Percentiles rank a stretch among this genome's conserved stretches.
phyloP scores from a whole-genome alignment of 1,140 invertebrate genomes.

The Homarus americanus region DNA sequence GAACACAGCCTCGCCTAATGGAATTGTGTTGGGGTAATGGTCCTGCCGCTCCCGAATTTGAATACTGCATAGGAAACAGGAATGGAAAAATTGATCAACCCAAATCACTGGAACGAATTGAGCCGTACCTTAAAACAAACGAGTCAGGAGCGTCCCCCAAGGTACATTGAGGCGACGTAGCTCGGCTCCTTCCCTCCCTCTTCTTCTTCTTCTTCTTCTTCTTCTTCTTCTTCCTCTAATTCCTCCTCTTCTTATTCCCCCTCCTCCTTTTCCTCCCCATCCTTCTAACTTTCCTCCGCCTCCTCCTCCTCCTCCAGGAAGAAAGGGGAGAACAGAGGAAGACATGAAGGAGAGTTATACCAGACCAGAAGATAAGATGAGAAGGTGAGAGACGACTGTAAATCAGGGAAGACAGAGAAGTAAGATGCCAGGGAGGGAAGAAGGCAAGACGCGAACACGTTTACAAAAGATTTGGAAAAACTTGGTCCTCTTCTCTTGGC shows the following conservation, averaged over 20 bases:
- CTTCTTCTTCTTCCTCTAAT: background rate
- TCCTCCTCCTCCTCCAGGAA: background rate
- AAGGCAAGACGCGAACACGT: background rate
- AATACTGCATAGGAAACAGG: constrained; percentile 71
- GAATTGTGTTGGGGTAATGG: constrained; percentile 70
- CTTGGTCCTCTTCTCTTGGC: too few species aligned
- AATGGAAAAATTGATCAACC: constrained; percentile 73
- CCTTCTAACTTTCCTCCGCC: background rate
- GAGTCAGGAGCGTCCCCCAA: constrained; percentile 45
- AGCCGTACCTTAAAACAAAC: constrained; percentile 70
- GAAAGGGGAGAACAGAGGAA: background rate
- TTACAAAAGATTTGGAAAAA: too few species aligned
- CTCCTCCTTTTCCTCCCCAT: background rate
- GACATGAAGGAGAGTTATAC: background rate
- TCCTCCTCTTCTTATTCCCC: too few species aligned
- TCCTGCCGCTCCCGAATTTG: constrained; percentile 68
- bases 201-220: background rate
- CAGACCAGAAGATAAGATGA: background rate
- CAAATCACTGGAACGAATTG: constrained; percentile 73
- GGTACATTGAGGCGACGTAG: constrained; percentile 27
- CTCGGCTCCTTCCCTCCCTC: background rate
- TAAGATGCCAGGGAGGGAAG: background rate
- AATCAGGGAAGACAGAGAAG: too few species aligned
- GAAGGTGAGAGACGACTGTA: background rate
- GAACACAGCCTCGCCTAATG: constrained; percentile 60